Percentiles rank a stretch among this genome's conserved stretches.
Evolutionary conservation across 2,888 invertebrate genomes (phyloP).

Genomic region (Lasioglossum lativentre): DNA sequence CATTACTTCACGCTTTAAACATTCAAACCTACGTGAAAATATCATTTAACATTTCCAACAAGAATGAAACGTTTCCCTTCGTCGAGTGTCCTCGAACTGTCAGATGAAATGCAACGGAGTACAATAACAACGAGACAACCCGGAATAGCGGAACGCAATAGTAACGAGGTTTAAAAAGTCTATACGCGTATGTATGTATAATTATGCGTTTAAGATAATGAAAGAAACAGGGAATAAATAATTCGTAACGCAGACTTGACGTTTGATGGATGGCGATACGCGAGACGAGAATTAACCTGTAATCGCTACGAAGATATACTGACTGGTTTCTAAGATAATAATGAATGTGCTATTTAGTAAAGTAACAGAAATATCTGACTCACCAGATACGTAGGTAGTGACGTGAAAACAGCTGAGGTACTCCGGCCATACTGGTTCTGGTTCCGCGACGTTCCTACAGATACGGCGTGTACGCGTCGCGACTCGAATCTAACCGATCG

Average conservation of each 20-base stretch:
- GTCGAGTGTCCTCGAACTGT: background rate
- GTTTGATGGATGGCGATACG: background rate
- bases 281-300: background rate
- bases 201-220: background rate
- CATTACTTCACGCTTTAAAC: background rate
- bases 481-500: constrained; percentile 48
- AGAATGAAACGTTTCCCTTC: background rate
- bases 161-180: constrained; percentile 5
- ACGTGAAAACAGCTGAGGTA: constrained; percentile 81
- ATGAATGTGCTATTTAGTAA: constrained; percentile 30
- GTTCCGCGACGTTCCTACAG: constrained; percentile 70
- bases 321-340: constrained; percentile 19
- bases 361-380: constrained; percentile 70
- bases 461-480: constrained; percentile 57
- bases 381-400: constrained; percentile 78
- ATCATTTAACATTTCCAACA: background rate
- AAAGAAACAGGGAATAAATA: constrained; percentile 23
- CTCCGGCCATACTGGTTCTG: constrained; percentile 79
- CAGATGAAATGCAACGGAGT: background rate
- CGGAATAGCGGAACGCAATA: background rate
- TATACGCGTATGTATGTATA: background rate
- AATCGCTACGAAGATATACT: constrained; percentile 10
- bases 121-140: background rate
- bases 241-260: constrained; percentile 27
- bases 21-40: background rate